These are phyloP conservation scores for Drosophila parvula DNA, from an alignment of 1,140 invertebrate species.

Conservation along the genomic window DNA sequence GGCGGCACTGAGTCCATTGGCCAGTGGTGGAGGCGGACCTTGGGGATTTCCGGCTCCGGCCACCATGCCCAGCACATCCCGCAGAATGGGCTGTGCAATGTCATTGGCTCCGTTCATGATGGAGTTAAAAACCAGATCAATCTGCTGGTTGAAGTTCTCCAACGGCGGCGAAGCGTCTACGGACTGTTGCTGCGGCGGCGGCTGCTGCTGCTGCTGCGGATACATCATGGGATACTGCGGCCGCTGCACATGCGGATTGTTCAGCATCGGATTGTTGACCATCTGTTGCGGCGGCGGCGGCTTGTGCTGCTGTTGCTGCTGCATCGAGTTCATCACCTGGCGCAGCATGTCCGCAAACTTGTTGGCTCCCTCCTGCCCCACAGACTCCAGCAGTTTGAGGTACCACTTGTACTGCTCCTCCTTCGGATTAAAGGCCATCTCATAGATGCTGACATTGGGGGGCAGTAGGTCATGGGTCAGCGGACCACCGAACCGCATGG, in stretches of 20 bases:
- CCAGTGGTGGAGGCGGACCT: constrained; percentile 38
- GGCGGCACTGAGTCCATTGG: constrained; percentile 60
- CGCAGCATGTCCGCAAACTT: constrained; percentile 81
- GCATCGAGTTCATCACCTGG: constrained; percentile 73
- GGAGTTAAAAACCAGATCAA: constrained; percentile 82
- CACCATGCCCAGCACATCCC: constrained; percentile 79
- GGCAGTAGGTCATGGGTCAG: constrained; percentile 81
- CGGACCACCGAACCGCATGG: constrained; percentile 66
- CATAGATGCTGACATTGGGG: constrained; percentile 83
- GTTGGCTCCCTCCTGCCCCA: constrained; percentile 81
- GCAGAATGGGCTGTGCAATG: constrained; percentile 77
- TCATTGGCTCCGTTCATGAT: constrained; percentile 82
- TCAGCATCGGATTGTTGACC: constrained; percentile 60
- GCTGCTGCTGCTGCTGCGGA: constrained; percentile 56
- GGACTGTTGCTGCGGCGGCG: constrained; percentile 34
- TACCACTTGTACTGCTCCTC: constrained; percentile 84
- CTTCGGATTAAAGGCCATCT: constrained; percentile 82
- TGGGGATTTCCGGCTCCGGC: constrained; percentile 32
- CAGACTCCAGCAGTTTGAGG: constrained; percentile 73
- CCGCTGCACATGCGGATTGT: constrained; percentile 63
- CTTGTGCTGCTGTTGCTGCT: constrained; percentile 60
- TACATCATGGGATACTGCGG: constrained; percentile 67
- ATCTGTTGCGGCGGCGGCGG: constrained; percentile 45
- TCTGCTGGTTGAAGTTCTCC: constrained; percentile 83
- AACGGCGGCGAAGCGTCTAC: constrained; percentile 70